Evolutionary conservation across 2,797 vertebrate species (phyloP).

Genomic region (Austrolebias charrua): DNA sequence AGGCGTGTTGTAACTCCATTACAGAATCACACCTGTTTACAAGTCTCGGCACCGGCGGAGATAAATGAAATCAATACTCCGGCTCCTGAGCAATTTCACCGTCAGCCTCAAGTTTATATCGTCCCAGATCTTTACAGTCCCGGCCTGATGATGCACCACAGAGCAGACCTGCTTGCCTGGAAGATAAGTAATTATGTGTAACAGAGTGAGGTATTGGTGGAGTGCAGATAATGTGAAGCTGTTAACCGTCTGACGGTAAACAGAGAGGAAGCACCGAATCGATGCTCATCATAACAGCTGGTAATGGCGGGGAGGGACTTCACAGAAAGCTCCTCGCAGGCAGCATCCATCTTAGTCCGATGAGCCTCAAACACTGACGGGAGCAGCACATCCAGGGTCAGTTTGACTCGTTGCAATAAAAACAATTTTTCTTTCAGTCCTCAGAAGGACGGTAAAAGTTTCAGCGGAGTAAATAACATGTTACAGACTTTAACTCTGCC

Average conservation of each 20-base stretch:
- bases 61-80: constrained; percentile 63
- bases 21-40: constrained; percentile 65
- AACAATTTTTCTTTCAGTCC: background rate
- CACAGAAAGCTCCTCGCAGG: constrained; percentile 12
- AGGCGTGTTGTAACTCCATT: constrained; percentile 43
- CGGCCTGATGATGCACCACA: constrained; percentile 48
- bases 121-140: constrained; percentile 18
- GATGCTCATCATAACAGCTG: constrained; percentile 42
- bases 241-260: constrained; percentile 43
- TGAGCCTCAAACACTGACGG: background rate
- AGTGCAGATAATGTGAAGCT: constrained; percentile 53
- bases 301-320: constrained; percentile 35
- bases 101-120: constrained; percentile 39
- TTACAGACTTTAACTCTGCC: no score
- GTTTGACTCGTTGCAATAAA: background rate
- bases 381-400: background rate
- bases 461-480: no score
- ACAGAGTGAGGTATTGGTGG: constrained; percentile 33
- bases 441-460: no score
- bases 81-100: constrained; percentile 41
- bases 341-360: constrained; percentile 3
- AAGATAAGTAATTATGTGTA: constrained; percentile 40
- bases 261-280: constrained; percentile 43
- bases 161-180: constrained; percentile 53
- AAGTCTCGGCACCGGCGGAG: constrained; percentile 40